Conservation (phyloP, 1,140 invertebrate genomes). For the Drosophila dunni region DNA sequence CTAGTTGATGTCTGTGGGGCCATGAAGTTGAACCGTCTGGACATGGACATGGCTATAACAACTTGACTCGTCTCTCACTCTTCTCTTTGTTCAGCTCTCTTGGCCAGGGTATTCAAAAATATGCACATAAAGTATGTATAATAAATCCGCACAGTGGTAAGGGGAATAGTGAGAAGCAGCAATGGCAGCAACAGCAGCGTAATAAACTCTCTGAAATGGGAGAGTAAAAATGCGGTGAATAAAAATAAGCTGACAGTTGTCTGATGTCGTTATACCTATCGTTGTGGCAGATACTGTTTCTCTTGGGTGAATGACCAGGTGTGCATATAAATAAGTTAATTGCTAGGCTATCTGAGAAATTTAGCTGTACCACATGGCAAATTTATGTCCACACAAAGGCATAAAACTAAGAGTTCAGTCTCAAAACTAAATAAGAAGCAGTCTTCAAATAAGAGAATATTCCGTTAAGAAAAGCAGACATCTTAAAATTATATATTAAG, state of each 20-base stretch:
- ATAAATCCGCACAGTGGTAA: slow-evolving; percentile 42
- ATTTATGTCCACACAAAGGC: no score
- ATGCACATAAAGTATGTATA: slow-evolving; percentile 78
- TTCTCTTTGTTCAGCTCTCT: background rate
- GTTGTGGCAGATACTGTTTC: slow-evolving; percentile 10
- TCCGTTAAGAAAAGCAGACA: no score
- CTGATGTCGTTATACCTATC: slow-evolving; percentile 11
- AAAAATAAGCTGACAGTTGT: slow-evolving; percentile 54
- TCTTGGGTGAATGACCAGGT: slow-evolving; percentile 40
- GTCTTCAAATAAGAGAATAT: no score
- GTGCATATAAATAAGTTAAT: slow-evolving; percentile 14
- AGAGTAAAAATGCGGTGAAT: slow-evolving; percentile 54
- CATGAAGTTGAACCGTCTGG: slow-evolving; percentile 3
- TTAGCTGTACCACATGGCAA: background rate
- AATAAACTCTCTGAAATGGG: slow-evolving; percentile 50
- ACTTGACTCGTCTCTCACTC: background rate
- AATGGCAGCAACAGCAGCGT: slow-evolving; percentile 6
- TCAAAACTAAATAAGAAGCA: no score
- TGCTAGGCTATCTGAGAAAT: slow-evolving; percentile 14
- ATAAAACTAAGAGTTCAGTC: no score
- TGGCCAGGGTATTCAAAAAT: slow-evolving; percentile 63
- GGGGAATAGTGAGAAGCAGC: background rate
- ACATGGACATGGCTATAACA: slow-evolving; percentile 13
- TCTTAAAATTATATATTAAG: no score
- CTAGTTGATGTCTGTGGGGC: slow-evolving; percentile 1